phyloP scores from a whole-genome alignment of 2,888 invertebrate species.

The Acleris sparsana region DNA sequence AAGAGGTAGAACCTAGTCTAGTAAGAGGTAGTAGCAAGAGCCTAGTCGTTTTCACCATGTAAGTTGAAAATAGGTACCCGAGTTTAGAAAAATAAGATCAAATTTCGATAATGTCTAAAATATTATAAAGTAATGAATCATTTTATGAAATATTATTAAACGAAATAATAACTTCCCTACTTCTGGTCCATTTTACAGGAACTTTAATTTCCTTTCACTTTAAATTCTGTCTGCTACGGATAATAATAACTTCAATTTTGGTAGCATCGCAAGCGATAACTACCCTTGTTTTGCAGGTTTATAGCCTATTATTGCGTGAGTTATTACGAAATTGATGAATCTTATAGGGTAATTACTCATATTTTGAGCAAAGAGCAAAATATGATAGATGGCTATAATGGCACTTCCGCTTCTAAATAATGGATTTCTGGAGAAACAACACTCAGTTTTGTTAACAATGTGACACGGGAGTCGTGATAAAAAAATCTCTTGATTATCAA shows the following conservation, averaged over 20 bases:
- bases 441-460: too few relatives aligned
- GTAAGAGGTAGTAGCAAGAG: too few relatives aligned
- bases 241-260: conserved; percentile 25
- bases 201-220: conserved; percentile 36
- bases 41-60: too few relatives aligned
- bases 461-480: too few relatives aligned
- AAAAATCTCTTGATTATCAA: too few relatives aligned
- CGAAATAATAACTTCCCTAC: neutral
- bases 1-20: too few relatives aligned
- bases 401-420: neutral
- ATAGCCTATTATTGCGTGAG: neutral
- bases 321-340: conserved; percentile 15
- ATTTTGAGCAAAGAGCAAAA: conserved; percentile 19
- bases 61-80: too few relatives aligned
- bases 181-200: conserved; percentile 17
- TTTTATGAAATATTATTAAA: too few relatives aligned
- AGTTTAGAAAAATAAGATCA: too few relatives aligned
- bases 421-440: too few relatives aligned
- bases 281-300: neutral
- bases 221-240: conserved; percentile 28
- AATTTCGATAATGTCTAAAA: too few relatives aligned
- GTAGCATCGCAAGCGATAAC: conserved; percentile 11
- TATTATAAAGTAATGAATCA: too few relatives aligned
- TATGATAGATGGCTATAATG: conserved; percentile 8
- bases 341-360: conserved; percentile 23